These are phyloP conservation scores for Priocnemis perturbator DNA, from an alignment of 2,888 invertebrate species.

Conservation along the genomic window DNA sequence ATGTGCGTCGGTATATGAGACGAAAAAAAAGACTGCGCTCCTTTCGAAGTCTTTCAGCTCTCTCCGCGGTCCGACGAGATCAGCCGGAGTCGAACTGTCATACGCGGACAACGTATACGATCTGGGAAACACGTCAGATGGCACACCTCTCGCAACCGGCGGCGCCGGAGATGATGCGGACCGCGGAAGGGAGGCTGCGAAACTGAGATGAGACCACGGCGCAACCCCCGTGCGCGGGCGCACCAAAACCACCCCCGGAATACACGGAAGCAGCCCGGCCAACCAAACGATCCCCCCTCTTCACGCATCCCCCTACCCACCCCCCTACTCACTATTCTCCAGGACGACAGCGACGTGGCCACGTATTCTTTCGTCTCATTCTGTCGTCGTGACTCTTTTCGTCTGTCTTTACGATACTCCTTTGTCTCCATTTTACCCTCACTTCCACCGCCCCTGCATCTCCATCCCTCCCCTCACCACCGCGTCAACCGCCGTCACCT, in stretches of 20 bases:
- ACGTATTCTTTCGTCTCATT: not conserved
- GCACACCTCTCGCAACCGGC: slow-evolving; percentile 60
- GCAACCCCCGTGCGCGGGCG: slow-evolving; percentile 67
- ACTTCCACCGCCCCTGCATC: not conserved
- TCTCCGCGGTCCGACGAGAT: too few relatives aligned
- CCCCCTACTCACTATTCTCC: slow-evolving; percentile 40
- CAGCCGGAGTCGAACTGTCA: slow-evolving; percentile 12
- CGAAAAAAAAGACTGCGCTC: too few relatives aligned
- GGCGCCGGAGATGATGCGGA: slow-evolving; percentile 64
- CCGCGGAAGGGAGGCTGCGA: slow-evolving; percentile 73
- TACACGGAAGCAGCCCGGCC: slow-evolving; percentile 64
- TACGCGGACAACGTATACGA: too few relatives aligned
- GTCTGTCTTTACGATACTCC: slow-evolving; percentile 31
- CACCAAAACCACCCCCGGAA: slow-evolving; percentile 65
- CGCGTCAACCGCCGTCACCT: slow-evolving; percentile 11
- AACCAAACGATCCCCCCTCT: slow-evolving; percentile 52
- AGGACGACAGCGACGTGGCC: slow-evolving; percentile 13
- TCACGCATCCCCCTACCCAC: slow-evolving; percentile 42
- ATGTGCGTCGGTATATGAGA: too few relatives aligned
- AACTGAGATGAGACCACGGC: slow-evolving; percentile 70
- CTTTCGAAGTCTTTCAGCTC: too few relatives aligned
- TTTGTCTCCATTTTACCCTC: slow-evolving; percentile 25
- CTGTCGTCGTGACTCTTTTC: slow-evolving; percentile 29
- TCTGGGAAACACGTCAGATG: too few relatives aligned
- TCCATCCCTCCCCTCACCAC: not conserved